These are phyloP conservation scores for Xenotilapia leptura DNA, from an alignment of 2,113 vertebrate genomes.

Conservation along the genomic window DNA sequence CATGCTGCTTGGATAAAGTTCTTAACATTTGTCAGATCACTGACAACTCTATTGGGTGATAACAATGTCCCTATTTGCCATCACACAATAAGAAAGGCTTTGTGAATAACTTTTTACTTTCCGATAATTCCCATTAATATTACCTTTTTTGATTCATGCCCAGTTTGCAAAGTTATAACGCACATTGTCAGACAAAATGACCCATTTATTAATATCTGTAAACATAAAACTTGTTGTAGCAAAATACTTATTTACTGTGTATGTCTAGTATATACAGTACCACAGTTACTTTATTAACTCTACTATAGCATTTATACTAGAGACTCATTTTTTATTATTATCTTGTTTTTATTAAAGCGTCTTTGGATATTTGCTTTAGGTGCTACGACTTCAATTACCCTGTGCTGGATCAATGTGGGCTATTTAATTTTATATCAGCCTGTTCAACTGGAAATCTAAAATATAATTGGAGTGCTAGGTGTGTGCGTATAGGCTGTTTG, in stretches of 20 bases:
- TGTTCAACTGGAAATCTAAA: background rate
- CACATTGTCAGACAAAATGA: background rate
- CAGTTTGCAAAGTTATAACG: background rate
- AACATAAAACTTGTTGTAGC: background rate
- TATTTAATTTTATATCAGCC: background rate
- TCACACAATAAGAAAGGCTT: background rate
- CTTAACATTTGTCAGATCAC: background rate
- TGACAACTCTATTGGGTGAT: background rate
- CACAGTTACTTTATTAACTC: background rate
- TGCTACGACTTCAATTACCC: background rate
- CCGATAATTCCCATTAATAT: background rate
- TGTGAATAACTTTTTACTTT: background rate
- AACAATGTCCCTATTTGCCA: background rate
- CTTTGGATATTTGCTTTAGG: background rate
- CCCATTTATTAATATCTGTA: background rate
- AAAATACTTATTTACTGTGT: background rate
- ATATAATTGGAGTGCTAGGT: background rate
- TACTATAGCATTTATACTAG: background rate
- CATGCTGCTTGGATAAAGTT: background rate
- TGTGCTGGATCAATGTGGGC: background rate
- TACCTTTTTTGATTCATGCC: background rate
- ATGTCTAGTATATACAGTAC: background rate
- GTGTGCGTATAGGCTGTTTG: background rate
- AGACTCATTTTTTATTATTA: background rate
- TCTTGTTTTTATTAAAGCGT: background rate